A percentile compares a stretch with the other conserved stretches of the same genome.
Conservation (phyloP, 2,888 invertebrate species). For the Stenotaenia linearis region DNA sequence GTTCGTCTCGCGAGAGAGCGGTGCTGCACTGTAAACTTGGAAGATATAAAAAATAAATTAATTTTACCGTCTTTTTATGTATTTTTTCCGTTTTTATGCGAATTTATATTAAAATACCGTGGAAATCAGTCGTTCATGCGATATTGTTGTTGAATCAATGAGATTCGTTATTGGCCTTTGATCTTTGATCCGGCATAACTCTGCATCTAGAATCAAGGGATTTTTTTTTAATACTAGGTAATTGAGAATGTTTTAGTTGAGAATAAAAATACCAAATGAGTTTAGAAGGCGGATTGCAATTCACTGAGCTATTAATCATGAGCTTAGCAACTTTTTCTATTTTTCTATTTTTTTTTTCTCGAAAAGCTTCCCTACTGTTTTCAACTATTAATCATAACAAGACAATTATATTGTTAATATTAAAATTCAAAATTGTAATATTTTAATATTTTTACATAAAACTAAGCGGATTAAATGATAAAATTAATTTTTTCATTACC, state of each 20-base stretch:
- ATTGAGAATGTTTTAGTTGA: neutral
- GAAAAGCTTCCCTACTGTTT: neutral
- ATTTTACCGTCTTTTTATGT: neutral
- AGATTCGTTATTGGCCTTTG: neutral
- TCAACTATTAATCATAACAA: neutral
- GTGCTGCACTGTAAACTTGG: neutral
- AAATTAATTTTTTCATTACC: no score
- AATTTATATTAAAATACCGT: no score
- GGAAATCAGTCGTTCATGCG: no score
- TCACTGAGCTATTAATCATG: neutral
- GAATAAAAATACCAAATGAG: neutral
- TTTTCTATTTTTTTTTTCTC: neutral
- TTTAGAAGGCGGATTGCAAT: neutral
- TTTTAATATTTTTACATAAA: no score
- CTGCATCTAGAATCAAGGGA: neutral
- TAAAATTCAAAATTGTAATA: no score
- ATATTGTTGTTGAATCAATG: no score
- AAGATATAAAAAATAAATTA: neutral
- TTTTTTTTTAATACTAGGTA: neutral
- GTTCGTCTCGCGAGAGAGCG: neutral
- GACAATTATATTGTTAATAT: no score
- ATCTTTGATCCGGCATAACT: neutral
- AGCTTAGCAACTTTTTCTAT: neutral
- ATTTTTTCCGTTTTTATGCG: no score
- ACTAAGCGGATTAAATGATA: no score